Base-by-base conservation (phyloP, 2,888 invertebrate species). In the Patella pellucida region DNA sequence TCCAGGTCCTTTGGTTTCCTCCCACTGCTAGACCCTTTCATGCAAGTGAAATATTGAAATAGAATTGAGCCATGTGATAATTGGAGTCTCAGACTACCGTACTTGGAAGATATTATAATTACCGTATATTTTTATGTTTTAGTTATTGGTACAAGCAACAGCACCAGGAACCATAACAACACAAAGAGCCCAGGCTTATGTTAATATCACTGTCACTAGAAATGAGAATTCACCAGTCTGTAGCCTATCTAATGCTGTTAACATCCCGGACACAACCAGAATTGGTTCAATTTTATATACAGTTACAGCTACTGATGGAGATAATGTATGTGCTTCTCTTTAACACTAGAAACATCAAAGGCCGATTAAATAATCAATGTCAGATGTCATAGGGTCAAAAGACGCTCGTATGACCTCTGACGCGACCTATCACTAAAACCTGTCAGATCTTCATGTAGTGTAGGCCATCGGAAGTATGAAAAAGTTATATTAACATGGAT, bases 231-330 rank as follows among this genome's bases (percentile, higher is more conserved):
- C 76, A 4, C 74, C 74, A 2, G 16, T 74, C 52, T 74, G 69
- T 50, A 27, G 69, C 12, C 15, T n/a, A 9, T 50, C 52, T 31
- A 69, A 54, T 56, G 12, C 12, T 69, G 19, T 74, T 11, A 56
- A 19, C 52, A 74, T 69, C 16, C 52, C 69, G 12, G 74, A 74
- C 50, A 74, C 74, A 5, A 52, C 74, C 5, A 14, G 16, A 15
- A 31, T 71, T 11, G 76, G 76, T 3, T 68, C 31, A 23, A 16
- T 68, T 23, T 56, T 79, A n/a, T 72, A 72, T 19, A 77, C 74
- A 3, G 74, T 75, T 9, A 52, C 15, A 3, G 81, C 81, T 16
- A 71, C 50, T 23, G 81, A 81, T 72, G 52, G 23, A 50, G 81
- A 81, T 62, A 50, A 31, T 14, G 73, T 73, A 73, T 51, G 67